These are phyloP conservation scores for Sebastolobus altivelis DNA, from an alignment of 2,797 vertebrate genomes.

Conservation along the genomic window DNA sequence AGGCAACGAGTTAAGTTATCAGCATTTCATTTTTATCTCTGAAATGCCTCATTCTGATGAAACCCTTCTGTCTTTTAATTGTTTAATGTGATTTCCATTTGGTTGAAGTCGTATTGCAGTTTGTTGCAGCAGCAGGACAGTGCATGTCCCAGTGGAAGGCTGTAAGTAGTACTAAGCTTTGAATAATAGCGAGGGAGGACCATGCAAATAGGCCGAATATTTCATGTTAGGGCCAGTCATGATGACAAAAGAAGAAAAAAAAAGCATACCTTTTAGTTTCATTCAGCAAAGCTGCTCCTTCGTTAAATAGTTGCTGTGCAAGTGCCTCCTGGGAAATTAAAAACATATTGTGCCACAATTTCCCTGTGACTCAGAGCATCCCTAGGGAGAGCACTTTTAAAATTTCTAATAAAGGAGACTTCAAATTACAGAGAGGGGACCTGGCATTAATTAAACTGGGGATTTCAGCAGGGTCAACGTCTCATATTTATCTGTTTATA, in stretches of 20 bases:
- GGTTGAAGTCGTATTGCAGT: conserved; percentile 8
- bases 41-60: neutral
- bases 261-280: conserved; percentile 79
- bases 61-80: neutral
- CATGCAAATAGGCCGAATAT: conserved; percentile 59
- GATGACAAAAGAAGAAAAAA: conserved; percentile 61
- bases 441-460: conserved; percentile 86
- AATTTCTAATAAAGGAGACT: conserved; percentile 87
- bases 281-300: conserved; percentile 76
- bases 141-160: conserved; percentile 29
- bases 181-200: conserved; percentile 30
- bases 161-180: conserved; percentile 41
- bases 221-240: conserved; percentile 61
- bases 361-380: conserved; percentile 79
- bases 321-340: conserved; percentile 87
- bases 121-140: conserved; percentile 13
- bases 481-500: conserved; percentile 84
- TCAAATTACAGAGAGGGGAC: conserved; percentile 84
- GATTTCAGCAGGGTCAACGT: conserved; percentile 81
- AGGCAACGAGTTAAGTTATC: neutral
- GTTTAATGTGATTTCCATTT: conserved; percentile 4
- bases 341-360: conserved; percentile 88
- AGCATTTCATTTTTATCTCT: neutral
- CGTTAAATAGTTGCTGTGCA: conserved; percentile 83
- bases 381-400: conserved; percentile 82